Conservation (phyloP, 2,888 invertebrate species). For the Lamellibrachia satsuma region DNA sequence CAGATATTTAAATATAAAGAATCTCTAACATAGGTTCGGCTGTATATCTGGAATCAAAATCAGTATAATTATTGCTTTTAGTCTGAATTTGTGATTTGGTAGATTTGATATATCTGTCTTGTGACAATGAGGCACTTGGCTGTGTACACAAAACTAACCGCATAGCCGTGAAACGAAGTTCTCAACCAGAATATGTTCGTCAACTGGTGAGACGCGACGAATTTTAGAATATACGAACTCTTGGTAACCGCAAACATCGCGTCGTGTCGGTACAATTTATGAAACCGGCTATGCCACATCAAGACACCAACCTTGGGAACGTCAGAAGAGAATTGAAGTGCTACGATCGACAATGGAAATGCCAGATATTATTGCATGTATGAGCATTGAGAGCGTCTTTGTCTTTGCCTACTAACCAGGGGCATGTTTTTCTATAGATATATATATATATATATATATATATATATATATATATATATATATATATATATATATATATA, state of each 20-base stretch:
- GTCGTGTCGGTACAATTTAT: no score
- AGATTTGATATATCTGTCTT: background rate
- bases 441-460: background rate
- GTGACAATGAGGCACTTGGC: background rate
- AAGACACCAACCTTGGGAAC: background rate
- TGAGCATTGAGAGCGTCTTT: background rate
- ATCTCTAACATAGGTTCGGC: no score
- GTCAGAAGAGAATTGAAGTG: background rate
- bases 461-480: background rate
- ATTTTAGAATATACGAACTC: background rate
- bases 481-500: background rate
- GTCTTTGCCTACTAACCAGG: background rate
- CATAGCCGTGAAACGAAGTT: background rate
- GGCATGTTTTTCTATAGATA: background rate
- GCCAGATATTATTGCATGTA: background rate
- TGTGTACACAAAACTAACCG: background rate
- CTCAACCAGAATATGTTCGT: background rate
- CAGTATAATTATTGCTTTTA: no score
- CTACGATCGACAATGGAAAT: constrained; percentile 1
- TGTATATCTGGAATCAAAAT: no score
- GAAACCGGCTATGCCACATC: no score
- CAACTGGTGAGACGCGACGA: background rate
- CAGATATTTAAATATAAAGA: no score
- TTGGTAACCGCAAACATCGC: background rate
- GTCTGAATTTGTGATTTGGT: background rate